phyloP scores from a whole-genome alignment of 2,888 invertebrate species.

The Lissocephala sabroskyi region DNA sequence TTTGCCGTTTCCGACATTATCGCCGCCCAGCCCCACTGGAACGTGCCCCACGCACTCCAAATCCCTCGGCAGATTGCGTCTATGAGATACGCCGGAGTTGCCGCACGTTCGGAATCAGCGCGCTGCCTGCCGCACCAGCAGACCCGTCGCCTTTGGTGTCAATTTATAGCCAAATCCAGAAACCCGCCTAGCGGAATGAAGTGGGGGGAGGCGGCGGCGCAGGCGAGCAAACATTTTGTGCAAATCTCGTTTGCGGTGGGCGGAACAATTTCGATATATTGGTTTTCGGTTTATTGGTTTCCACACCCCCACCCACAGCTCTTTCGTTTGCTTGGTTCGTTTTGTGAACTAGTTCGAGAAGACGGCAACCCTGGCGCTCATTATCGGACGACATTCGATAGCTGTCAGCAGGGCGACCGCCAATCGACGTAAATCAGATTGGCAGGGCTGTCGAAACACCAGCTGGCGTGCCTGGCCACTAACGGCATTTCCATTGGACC shows the following conservation, averaged over 20 bases:
- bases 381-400: no score
- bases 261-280: constrained; percentile 32
- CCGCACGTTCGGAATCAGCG: background rate
- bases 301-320: background rate
- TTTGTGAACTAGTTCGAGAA: no score
- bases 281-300: constrained; percentile 44
- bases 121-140: background rate
- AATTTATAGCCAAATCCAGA: constrained; percentile 50
- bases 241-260: constrained; percentile 47
- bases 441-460: no score
- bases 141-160: constrained; percentile 25
- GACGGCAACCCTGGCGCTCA: no score
- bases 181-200: no score
- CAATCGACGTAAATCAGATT: no score
- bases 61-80: constrained; percentile 51
- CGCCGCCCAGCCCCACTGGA: constrained; percentile 21
- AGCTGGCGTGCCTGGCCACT: no score
- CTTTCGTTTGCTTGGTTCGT: no score
- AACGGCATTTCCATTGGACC: no score
- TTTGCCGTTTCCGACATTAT: constrained; percentile 51
- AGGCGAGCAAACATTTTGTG: constrained; percentile 32
- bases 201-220: constrained; percentile 14
- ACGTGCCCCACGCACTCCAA: constrained; percentile 25
- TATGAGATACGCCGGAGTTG: constrained; percentile 37
- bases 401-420: no score